These are phyloP conservation scores for Hyperopisus bebe DNA, from an alignment of 2,113 vertebrate genomes.

Conservation along the genomic window DNA sequence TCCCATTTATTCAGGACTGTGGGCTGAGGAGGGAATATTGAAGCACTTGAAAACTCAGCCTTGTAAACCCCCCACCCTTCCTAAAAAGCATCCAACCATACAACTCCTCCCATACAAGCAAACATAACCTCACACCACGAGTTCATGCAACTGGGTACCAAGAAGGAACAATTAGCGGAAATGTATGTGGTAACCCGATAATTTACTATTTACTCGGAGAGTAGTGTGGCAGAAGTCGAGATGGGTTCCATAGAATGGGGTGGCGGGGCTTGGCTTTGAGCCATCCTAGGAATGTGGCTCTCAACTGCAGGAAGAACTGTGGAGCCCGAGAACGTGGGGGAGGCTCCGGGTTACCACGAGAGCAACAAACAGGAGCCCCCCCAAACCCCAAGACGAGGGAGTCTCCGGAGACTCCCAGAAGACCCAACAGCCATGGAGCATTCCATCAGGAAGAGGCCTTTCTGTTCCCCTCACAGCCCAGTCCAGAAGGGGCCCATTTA, in stretches of 20 bases:
- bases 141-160: not conserved
- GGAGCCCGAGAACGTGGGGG: not conserved
- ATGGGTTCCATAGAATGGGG: not conserved
- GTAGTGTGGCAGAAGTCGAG: not conserved
- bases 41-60: not conserved
- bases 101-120: not conserved
- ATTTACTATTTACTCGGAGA: slow-evolving; percentile 18
- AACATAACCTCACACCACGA: not conserved
- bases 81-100: not conserved
- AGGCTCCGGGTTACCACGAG: not conserved
- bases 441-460: not conserved
- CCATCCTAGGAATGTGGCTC: not conserved
- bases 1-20: not conserved
- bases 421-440: not conserved
- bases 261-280: not conserved
- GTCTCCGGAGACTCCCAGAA: not conserved
- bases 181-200: slow-evolving; percentile 27
- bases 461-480: not conserved
- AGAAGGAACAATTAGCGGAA: slow-evolving; percentile 56
- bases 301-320: not conserved
- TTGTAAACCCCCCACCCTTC: not conserved
- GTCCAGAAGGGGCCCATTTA: not conserved
- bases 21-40: not conserved
- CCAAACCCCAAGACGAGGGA: not conserved
- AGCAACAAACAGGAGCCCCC: not conserved